Percentiles rank a stretch among this genome's conserved stretches.
Conservation (phyloP, 1,140 invertebrate species). For the Parapsyche elsis region DNA sequence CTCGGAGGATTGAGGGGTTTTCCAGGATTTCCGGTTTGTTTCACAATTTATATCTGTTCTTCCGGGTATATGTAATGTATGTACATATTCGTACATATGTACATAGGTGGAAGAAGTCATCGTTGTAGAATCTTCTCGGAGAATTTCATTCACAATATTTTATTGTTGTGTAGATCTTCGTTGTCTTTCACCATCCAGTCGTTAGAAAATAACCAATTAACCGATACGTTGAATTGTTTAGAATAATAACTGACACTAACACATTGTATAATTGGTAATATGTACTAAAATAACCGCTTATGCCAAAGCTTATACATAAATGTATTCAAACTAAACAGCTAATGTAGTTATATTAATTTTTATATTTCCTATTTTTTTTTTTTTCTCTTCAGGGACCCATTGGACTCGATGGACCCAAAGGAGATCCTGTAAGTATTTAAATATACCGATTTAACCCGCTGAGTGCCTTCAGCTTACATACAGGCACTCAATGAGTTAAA, state of each 20-base stretch:
- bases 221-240: background rate
- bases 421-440: conserved; percentile 81
- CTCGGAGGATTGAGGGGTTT: conserved; percentile 65
- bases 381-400: conserved; percentile 85
- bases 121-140: background rate
- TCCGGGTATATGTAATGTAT: conserved; percentile 1
- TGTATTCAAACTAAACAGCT: too few species aligned
- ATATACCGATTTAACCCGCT: too few species aligned
- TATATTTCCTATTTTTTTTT: conserved; percentile 46
- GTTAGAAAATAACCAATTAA: background rate
- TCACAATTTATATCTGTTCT: conserved; percentile 29
- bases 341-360: background rate
- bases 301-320: background rate
- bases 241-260: background rate
- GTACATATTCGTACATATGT: background rate
- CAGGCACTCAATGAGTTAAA: too few species aligned
- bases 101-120: conserved; percentile 32
- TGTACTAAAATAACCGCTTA: background rate
- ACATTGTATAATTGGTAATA: background rate
- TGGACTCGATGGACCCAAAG: conserved; percentile 93
- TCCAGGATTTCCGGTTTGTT: conserved; percentile 70
- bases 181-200: background rate
- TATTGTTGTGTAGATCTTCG: background rate
- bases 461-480: too few species aligned
- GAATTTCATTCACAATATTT: background rate